Base-by-base conservation (phyloP, 2,113 vertebrate genomes). In the Geothlypis trichas region DNA sequence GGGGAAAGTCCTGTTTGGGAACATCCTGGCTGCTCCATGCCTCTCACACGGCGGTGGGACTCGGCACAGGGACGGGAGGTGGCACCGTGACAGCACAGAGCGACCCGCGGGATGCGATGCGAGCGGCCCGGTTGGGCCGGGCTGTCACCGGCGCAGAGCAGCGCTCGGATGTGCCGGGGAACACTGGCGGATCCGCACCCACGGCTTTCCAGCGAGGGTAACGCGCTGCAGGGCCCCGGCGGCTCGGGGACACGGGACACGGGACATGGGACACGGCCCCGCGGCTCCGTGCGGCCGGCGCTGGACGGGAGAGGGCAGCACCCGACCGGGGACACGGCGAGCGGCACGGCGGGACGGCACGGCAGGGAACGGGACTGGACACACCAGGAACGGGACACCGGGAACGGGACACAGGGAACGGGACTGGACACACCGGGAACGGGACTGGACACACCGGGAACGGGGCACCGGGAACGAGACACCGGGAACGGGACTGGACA, bases 151-250 rank as follows among this genome's bases (percentile, higher is more conserved):
- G 52, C 52, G 31, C 52, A 3, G 52, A 11, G 28, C 52, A 18
- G 52, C 52, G 52, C 28, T 30, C 5, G 28, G 52, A 31, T 5
- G 28, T 16, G 17, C 19, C 52, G 52, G 52, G 52, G 30, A 31
- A 11, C 52, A 19, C 10, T 11, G 51, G 51, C 51, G 21, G 62
- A 7, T 2, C 4, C 31, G 18, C 5, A 8, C 0, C 35, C 58
- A 0, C 0, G 59, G 49, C 12, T 21, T 9, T 3, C 4, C 18
- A 33, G 41, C 13, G 0, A 5, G 30, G 4, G 23, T 2, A 8
- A 37, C 18, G 4, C 0, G 11, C 71, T 4, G 39, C 30, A 2
- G 68, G 37, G 37, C 1, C n/a, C 27, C 61, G 2, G 46, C 0
- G 28, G 27, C 37, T 37, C 51, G 0, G 26, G 1, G 52, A 49